Conservation (phyloP, 2,113 vertebrate genomes). For the Microcebus tavaratra region DNA sequence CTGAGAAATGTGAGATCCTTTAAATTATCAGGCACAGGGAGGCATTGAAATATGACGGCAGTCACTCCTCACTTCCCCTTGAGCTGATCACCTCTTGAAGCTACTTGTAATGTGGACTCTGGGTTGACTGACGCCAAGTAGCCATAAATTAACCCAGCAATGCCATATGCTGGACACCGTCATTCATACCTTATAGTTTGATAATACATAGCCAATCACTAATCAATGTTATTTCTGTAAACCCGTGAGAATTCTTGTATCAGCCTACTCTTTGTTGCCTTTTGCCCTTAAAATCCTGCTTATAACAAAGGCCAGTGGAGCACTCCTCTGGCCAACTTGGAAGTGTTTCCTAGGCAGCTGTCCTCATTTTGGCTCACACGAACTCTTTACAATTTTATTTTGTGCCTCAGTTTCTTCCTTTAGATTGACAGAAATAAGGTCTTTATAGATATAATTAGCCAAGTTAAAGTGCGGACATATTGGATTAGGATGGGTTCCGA, state of each 20-base stretch:
- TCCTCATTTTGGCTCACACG: neutral
- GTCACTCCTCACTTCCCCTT: neutral
- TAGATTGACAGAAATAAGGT: neutral
- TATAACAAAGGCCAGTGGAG: neutral
- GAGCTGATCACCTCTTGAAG: neutral
- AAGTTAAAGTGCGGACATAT: neutral
- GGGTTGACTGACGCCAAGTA: neutral
- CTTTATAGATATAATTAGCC: neutral
- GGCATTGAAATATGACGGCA: neutral
- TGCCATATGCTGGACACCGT: neutral
- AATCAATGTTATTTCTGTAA: neutral
- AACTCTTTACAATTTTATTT: neutral
- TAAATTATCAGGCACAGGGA: neutral
- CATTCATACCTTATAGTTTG: neutral
- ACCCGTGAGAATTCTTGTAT: neutral
- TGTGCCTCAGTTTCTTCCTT: neutral
- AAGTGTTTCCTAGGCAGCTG: neutral
- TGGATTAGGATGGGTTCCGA: neutral
- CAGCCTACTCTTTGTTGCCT: neutral
- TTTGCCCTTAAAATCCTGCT: neutral
- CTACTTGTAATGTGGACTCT: neutral
- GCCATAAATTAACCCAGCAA: neutral
- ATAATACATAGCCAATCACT: neutral
- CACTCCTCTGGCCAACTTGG: no score
- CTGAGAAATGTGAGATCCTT: neutral